Conservation (phyloP, 2,888 invertebrate genomes). For the Idaea biselata region DNA sequence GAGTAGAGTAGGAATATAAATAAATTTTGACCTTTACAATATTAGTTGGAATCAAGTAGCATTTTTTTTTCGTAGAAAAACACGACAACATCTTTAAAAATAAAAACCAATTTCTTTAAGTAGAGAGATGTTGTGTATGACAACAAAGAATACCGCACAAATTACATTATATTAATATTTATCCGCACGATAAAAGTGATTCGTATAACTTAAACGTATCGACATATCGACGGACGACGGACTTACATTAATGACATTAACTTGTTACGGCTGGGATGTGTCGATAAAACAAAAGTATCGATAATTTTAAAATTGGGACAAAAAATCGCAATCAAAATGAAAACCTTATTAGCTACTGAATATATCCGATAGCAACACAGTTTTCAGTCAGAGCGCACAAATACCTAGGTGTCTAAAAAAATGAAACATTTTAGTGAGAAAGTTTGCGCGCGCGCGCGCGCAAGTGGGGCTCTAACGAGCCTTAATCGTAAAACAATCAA, state of each 20-base stretch:
- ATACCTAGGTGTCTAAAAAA: too few relatives aligned
- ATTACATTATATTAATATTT: slow-evolving; percentile 19
- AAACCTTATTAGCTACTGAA: too few relatives aligned
- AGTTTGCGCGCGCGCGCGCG: too few relatives aligned
- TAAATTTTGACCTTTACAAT: too few relatives aligned
- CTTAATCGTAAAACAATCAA: too few relatives aligned
- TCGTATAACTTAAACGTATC: slow-evolving; percentile 61
- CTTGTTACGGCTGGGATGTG: slow-evolving; percentile 47
- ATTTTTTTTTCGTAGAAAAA: background rate
- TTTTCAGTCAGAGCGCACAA: too few relatives aligned
- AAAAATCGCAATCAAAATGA: background rate
- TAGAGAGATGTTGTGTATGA: slow-evolving; percentile 7
- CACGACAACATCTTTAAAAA: background rate
- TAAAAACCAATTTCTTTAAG: background rate
- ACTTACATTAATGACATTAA: slow-evolving; percentile 77
- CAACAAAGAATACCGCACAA: slow-evolving; percentile 20
- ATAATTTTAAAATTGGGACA: slow-evolving; percentile 11
- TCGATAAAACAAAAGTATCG: slow-evolving; percentile 25
- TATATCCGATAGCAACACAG: too few relatives aligned
- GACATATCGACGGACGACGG: slow-evolving; percentile 54
- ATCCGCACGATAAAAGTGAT: slow-evolving; percentile 27
- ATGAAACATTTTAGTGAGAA: too few relatives aligned
- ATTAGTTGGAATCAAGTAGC: background rate
- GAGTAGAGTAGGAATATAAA: too few relatives aligned
- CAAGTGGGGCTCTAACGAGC: too few relatives aligned